Evolutionary conservation across 2,888 invertebrate species (phyloP), one percentile per base, ranked within the genome.

Genomic region (Chesias legatella): DNA sequence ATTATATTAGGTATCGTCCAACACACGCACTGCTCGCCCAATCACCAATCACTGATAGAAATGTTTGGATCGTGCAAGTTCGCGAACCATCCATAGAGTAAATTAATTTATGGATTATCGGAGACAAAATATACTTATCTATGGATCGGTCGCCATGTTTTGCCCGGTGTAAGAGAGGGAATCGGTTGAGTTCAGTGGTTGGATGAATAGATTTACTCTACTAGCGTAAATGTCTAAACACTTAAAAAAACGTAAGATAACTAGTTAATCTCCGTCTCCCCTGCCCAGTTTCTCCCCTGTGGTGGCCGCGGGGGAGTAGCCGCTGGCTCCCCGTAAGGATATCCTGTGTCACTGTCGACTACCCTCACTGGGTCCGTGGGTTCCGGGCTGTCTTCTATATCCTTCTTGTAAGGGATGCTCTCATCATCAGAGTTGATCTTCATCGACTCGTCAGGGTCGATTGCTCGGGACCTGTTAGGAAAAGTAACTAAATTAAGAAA

Each of bases 321-420:
- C 13, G 45, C 51, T n/a, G 66, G 51, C 3, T 59, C 58, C 1
- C 66, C 67, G 40, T 80, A 80, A 0, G 66, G 62, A 33, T 63
- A 79, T 0, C 56, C 62, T 1, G 59, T 58, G 1, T 61, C 55
- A n/a, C 57, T 67, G 33, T 77, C 78, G 0, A 56, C 63, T 0
- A 79, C 71, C 34, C 75, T 71, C 1, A 83, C 67, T 0, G 74
- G 65, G 0, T 83, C 83, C 0, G 78, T 71, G 0, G 83, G 83
- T 28, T 76, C 70, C 0, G 88, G 88, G 23, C 74, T 80, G 42
- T 85, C 85, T 50, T 84, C 84, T 0, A 70, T 51, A 39, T 83
- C 85, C 48, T 86, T 88, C 66, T 88, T 88, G 70, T 88, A 88
- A 0, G 86, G 86, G 28, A 88, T 77, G 51, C 86, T 86, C 2